Evolutionary conservation across 1,140 invertebrate genomes (phyloP), one percentile per base, ranked within the genome.

Genomic region (Helicorthomorpha holstii): DNA sequence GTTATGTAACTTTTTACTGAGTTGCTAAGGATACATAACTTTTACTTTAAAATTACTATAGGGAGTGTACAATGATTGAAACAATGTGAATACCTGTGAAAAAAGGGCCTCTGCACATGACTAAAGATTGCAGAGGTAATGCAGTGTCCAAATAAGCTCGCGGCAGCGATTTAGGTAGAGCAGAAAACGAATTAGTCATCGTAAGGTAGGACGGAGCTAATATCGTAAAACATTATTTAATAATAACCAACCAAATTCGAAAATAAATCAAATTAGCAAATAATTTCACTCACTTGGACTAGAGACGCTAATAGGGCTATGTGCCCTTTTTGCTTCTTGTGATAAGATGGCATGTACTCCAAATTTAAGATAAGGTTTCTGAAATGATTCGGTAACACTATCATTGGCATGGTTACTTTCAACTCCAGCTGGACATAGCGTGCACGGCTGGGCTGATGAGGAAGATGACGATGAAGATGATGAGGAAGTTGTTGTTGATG

Each of bases 271-370:
- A 16, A 7, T 16, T 34, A 16, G 55, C 51, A 58, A 61, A 58
- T 59, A 54, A 58, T 60, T 54, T n/a, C 27, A 50, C 57, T 56
- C 53, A 54, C 55, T 52, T 53, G 38, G 54, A 52, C 47, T 59
- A 52, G 19, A 50, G 43, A 34, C 27, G 45, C 41, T 50, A 19
- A 48, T 45, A 48, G 52, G 54, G 24, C 56, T 54, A 27, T 43
- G 47, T 54, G 68, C 59, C 55, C 65, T 64, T 34, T 67, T 64
- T 52, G 74, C 69, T 64, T 73, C 70, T 45, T 68, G 73, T n/a
- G 83, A 83, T 42, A 92, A 72, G 58, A 92, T 92, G 16, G 86
- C 85, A 71, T 80, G 88, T 50, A 92, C 85, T 75, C 87, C 89
- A 67, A 92, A 92, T 68, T 92, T 92, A 53, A 92, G 73, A 58